Base-by-base conservation (phyloP, 2,888 invertebrate species). In the Ferdinandea cuprea region DNA sequence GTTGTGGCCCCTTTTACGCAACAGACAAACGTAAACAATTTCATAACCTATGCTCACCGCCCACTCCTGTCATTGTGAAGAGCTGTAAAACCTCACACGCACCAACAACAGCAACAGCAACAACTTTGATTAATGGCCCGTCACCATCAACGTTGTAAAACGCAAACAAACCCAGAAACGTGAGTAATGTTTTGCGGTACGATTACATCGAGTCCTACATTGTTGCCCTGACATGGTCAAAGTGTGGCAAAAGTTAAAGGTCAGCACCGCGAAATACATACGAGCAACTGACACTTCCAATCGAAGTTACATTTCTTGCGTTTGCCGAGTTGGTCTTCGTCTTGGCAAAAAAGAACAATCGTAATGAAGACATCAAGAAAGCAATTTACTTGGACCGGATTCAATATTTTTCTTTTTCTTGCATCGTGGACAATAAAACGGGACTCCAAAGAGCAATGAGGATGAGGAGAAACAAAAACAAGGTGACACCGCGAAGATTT, bases 171-270 rank as follows among this genome's bases (percentile, higher is more conserved):
- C 32, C 32, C n/a, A 58, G 48, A 37, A 11, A 48, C 58, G 28
- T 77, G 71, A 68, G 52, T 68, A 68, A 78, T 78, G 63, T 52
- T 48, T 68, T 56, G 56, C 54, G 35, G 50, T 46, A 61, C 65
- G 83, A 78, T 73, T 83, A 83, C 78, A 83, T 68, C 78, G 54
- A 72, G 83, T 78, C 72, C 78, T 69, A 78, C 78, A 78, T 78
- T 71, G 32, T 71, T 50, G 15, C 69, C 42, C 44, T 58, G 32
- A 42, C 56, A 54, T 69, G 25, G 21, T 25, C 35, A 28, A 66
- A 66, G 58, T 66, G 59, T 71, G 77, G 59, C 71, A 77, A 66
- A 71, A 71, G 77, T 59, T 68, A 78, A 78, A 73, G 83, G 78
- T 83, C 73, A 83, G 19, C 68, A 37, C 21, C 40, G 17, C 48